Base-by-base conservation (phyloP, 2,113 vertebrate genomes). In the Thymallus thymallus region DNA sequence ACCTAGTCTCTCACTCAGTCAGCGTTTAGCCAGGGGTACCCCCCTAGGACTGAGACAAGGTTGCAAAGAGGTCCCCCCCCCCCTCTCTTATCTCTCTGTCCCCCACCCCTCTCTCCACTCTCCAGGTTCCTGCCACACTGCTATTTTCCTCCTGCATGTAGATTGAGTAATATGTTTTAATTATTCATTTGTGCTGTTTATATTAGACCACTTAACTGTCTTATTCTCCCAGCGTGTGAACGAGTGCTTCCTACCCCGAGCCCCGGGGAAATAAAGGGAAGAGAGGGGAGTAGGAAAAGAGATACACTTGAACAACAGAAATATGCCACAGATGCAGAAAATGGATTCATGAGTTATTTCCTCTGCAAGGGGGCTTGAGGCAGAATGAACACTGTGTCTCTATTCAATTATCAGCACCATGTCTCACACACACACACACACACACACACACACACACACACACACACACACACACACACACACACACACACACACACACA, bases 351-450 rank as follows among this genome's bases (percentile, higher is more conserved):
- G 79, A 85, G 80, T 84, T 84, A 82, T 84, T 85, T 84, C 83
- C 78, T 78, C 68, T 61, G 73, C 68, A 61, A 29, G 56, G 71
- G 60, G 5, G 85, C 89, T 85, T 68, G 72, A 70, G 86, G 85
- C 88, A 75, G 76, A 83, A 83, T 75, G 74, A 87, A 80, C 81
- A 79, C 82, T 86, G 70, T 83, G 84, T 86, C 85, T 89, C 90
- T 82, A 91, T 93, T 94, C 89, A 92, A 86, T 92, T 91, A 91
- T 87, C 56, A 73, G 45, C 71, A 41, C 66, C 46, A 68, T 82
- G 64, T 71, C 55, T 71, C 73, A 69, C 75, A 81, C 75, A 76
- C 1, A 4, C 26, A 51, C 72, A 46, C 55, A 72, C 35, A 72
- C 58, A 51, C 72, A 64, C 16, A 51, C 60, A 74, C 78, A 72